Percentiles rank a stretch among this genome's conserved stretches.
Evolutionary conservation across 2,888 invertebrate species (phyloP).

Genomic region (Heliconius sara): DNA sequence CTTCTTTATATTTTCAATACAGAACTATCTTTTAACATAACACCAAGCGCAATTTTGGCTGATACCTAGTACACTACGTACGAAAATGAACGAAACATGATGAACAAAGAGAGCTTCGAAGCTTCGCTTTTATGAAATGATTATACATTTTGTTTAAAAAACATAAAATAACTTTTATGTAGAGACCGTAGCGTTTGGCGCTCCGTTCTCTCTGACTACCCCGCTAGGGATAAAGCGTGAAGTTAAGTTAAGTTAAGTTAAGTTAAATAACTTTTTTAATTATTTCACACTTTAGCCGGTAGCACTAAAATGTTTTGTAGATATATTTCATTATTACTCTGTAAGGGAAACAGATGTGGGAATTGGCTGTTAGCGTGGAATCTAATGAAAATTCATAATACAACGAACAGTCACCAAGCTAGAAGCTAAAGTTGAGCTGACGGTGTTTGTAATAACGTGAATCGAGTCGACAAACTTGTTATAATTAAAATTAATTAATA

Average conservation of each 20-base stretch:
- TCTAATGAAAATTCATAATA: constrained; percentile 53
- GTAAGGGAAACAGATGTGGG: constrained; percentile 20
- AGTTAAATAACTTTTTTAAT: neutral
- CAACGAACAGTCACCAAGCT: constrained; percentile 46
- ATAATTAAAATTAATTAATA: too few species aligned
- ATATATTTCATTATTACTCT: neutral
- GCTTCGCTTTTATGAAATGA: neutral
- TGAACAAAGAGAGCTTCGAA: too few species aligned
- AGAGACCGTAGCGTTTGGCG: too few species aligned
- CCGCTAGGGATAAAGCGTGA: too few species aligned
- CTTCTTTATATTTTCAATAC: too few species aligned
- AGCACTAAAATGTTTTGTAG: neutral
- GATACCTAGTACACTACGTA: too few species aligned
- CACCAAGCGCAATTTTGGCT: too few species aligned
- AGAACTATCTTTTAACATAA: too few species aligned
- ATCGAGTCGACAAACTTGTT: neutral
- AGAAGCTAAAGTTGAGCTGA: constrained; percentile 52
- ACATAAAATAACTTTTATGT: too few species aligned
- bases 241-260: too few species aligned
- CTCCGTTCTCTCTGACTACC: too few species aligned
- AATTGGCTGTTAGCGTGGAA: constrained; percentile 33
- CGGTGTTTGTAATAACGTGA: constrained; percentile 47
- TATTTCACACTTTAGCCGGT: neutral
- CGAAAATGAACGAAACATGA: too few species aligned
- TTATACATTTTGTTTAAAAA: neutral